Evolutionary conservation across 2,113 vertebrate species (phyloP).

Genomic region (Pseudonaja textilis): DNA sequence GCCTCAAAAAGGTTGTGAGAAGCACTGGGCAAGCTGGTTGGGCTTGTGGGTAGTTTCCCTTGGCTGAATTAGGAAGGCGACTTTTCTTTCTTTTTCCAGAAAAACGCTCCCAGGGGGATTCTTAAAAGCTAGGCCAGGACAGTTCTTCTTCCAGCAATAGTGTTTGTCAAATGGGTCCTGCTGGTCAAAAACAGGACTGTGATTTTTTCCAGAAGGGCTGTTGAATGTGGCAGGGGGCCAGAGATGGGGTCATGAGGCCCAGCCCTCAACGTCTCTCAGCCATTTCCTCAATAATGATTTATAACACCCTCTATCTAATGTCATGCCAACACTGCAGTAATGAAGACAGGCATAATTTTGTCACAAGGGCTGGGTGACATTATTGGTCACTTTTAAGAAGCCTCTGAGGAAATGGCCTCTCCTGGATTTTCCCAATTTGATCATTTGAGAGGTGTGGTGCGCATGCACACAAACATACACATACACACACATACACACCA

Average conservation of each 20-base stretch:
- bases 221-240: background rate
- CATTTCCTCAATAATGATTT: background rate
- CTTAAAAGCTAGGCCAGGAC: background rate
- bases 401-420: background rate
- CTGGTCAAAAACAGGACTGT: background rate
- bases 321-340: background rate
- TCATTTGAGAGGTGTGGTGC: background rate
- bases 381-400: background rate
- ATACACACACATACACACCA: background rate
- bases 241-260: background rate
- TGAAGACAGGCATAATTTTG: background rate
- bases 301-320: background rate
- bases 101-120: background rate
- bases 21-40: background rate
- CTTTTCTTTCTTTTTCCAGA: background rate
- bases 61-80: background rate
- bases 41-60: background rate
- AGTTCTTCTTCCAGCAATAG: background rate
- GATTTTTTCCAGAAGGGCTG: background rate
- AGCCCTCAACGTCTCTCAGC: background rate
- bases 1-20: background rate
- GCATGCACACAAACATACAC: too few species aligned
- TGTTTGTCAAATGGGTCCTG: background rate
- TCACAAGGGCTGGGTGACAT: background rate
- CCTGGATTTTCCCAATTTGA: background rate